phyloP scores from a whole-genome alignment of 92 coral and sea anemone species.

The Porites evermanni region DNA sequence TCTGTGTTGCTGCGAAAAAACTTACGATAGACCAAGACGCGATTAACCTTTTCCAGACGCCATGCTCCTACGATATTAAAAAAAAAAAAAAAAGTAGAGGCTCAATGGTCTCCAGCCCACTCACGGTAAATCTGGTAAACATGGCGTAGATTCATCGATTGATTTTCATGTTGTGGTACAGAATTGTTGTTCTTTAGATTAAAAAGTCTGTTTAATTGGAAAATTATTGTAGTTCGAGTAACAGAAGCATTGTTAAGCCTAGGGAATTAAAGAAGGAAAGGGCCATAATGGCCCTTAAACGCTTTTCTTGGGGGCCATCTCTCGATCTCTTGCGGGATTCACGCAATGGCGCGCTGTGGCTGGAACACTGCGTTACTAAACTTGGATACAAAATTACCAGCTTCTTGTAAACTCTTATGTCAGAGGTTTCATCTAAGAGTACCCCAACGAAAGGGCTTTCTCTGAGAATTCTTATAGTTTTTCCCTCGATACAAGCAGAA shows the following conservation, averaged over 20 bases:
- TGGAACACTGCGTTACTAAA: neutral
- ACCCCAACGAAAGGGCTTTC: neutral
- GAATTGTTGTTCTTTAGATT: neutral
- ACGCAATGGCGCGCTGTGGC: neutral
- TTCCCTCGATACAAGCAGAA: neutral
- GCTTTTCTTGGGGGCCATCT: constrained; percentile 22
- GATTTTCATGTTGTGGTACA: neutral
- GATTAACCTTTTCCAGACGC: neutral
- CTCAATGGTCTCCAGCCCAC: constrained; percentile 5
- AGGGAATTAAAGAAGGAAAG: neutral
- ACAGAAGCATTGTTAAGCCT: neutral
- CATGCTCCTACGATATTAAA: neutral
- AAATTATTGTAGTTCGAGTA: too few relatives aligned
- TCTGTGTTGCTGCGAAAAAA: neutral
- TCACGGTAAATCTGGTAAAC: neutral
- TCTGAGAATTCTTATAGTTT: neutral
- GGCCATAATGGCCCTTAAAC: constrained; percentile 2
- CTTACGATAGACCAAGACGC: too few relatives aligned
- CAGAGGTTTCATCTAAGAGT: neutral
- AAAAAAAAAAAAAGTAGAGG: neutral
- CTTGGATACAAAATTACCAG: neutral
- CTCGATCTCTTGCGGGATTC: constrained; percentile 4
- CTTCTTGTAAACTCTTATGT: neutral
- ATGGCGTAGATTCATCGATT: neutral
- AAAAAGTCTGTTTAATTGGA: neutral